phyloP scores from a whole-genome alignment of 2,113 vertebrate genomes.

The Nannobrachium achirus region DNA sequence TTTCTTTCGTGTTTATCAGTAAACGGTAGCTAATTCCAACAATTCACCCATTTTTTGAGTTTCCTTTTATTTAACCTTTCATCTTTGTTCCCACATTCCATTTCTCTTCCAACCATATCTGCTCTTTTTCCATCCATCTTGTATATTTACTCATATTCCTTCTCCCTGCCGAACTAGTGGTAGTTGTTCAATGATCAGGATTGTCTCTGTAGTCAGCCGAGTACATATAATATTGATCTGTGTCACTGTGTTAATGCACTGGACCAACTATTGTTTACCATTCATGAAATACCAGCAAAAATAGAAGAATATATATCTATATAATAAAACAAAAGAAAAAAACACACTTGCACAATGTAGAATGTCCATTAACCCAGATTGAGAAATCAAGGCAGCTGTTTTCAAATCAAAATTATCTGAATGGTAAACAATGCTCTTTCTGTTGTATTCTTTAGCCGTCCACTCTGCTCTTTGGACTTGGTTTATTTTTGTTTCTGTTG shows the following conservation, averaged over 20 bases:
- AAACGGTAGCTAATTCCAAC: slow-evolving; percentile 57
- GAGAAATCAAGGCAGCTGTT: slow-evolving; percentile 93
- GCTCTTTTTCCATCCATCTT: slow-evolving; percentile 50
- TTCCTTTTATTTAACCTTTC: slow-evolving; percentile 9
- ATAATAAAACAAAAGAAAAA: slow-evolving; percentile 20
- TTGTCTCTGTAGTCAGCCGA: slow-evolving; percentile 80
- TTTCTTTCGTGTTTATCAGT: slow-evolving; percentile 25
- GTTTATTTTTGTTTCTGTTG: slow-evolving; percentile 78
- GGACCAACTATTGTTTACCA: slow-evolving; percentile 99
- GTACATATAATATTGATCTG: slow-evolving; percentile 81
- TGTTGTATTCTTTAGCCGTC: slow-evolving; percentile 88
- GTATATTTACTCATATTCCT: slow-evolving; percentile 68
- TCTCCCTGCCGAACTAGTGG: slow-evolving; percentile 71
- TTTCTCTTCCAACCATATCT: slow-evolving; percentile 4
- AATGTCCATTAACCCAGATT: slow-evolving; percentile 87
- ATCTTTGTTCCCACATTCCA: slow-evolving; percentile 10
- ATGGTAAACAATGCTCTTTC: slow-evolving; percentile 97
- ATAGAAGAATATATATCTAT: slow-evolving; percentile 27
- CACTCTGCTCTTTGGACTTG: slow-evolving; percentile 91
- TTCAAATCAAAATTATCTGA: slow-evolving; percentile 88
- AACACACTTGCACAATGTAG: slow-evolving; percentile 93
- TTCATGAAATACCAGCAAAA: slow-evolving; percentile 96
- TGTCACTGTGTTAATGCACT: slow-evolving; percentile 94
- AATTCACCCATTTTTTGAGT: slow-evolving; percentile 29
- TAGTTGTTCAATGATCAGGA: slow-evolving; percentile 81